These are phyloP conservation scores for Drosophila eohydei DNA, from an alignment of 2,888 invertebrate species.

Conservation along the genomic window DNA sequence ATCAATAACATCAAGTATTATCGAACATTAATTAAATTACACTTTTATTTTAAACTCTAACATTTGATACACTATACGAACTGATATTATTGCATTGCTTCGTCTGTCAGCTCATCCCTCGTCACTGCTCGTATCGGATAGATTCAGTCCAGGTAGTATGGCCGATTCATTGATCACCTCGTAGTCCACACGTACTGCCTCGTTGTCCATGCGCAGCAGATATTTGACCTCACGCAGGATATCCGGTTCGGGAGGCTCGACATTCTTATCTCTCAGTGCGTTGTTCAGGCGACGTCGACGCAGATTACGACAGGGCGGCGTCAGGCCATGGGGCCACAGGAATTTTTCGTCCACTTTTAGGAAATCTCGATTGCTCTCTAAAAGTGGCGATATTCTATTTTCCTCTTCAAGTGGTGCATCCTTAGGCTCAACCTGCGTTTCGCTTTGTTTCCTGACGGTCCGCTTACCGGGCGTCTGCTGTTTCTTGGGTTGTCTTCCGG, in stretches of 20 bases:
- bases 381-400: background rate
- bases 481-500: background rate
- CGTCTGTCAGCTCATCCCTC: too few species aligned
- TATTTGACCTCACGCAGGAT: slow-evolving; percentile 94
- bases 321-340: slow-evolving; percentile 96
- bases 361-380: slow-evolving; percentile 85
- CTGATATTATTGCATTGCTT: too few species aligned
- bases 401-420: background rate
- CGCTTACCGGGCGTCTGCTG: too few species aligned
- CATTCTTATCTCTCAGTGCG: slow-evolving; percentile 97
- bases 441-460: too few species aligned
- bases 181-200: slow-evolving; percentile 92
- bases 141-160: background rate
- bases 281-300: slow-evolving; percentile 95
- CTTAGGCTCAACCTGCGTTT: background rate
- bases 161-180: background rate
- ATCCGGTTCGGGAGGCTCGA: slow-evolving; percentile 98
- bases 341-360: slow-evolving; percentile 93
- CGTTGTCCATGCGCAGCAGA: slow-evolving; percentile 94
- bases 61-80: too few species aligned
- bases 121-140: background rate
- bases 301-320: slow-evolving; percentile 97
- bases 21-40: too few species aligned
- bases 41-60: too few species aligned
- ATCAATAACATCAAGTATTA: too few species aligned